These are phyloP conservation scores for Acrobasis consociella DNA, from an alignment of 2,888 invertebrate genomes.

Conservation along the genomic window DNA sequence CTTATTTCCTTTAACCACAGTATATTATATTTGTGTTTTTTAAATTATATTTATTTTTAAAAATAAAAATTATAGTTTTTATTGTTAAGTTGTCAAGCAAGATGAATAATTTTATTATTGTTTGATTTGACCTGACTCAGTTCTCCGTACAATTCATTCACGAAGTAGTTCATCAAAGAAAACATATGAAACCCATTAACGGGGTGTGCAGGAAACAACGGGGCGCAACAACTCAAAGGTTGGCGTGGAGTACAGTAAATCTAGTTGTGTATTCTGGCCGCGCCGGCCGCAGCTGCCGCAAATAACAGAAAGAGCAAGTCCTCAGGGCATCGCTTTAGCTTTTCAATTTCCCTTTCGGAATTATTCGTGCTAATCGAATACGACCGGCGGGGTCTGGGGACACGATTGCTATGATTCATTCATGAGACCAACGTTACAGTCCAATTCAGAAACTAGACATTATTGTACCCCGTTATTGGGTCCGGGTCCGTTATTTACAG, in stretches of 20 bases:
- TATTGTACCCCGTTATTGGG: conserved; percentile 54
- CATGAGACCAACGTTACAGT: conserved; percentile 76
- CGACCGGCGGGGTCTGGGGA: conserved; percentile 68
- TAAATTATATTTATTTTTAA: too few relatives aligned
- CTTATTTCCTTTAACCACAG: too few relatives aligned
- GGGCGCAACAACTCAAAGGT: conserved; percentile 44
- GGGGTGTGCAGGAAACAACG: conserved; percentile 30
- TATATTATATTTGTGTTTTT: too few relatives aligned
- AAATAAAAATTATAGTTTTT: too few relatives aligned
- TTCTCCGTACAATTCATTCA: not conserved
- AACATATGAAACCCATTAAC: conserved; percentile 20
- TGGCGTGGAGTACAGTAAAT: conserved; percentile 44
- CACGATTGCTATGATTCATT: conserved; percentile 77
- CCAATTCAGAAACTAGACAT: conserved; percentile 65
- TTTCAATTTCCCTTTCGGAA: conserved; percentile 83
- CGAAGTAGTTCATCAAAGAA: not conserved
- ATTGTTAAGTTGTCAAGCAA: too few relatives aligned
- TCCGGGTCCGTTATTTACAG: conserved; percentile 17
- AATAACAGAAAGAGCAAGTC: conserved; percentile 82
- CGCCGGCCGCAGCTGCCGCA: conserved; percentile 63
- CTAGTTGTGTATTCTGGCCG: conserved; percentile 71
- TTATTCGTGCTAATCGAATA: conserved; percentile 82
- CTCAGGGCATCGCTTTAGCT: conserved; percentile 80
- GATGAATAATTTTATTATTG: too few relatives aligned
- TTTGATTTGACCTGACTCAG: too few relatives aligned